Percentiles rank a stretch among this genome's conserved stretches.
phyloP scores from a whole-genome alignment of 2,888 invertebrate species.

The Coecobrya sp. region DNA sequence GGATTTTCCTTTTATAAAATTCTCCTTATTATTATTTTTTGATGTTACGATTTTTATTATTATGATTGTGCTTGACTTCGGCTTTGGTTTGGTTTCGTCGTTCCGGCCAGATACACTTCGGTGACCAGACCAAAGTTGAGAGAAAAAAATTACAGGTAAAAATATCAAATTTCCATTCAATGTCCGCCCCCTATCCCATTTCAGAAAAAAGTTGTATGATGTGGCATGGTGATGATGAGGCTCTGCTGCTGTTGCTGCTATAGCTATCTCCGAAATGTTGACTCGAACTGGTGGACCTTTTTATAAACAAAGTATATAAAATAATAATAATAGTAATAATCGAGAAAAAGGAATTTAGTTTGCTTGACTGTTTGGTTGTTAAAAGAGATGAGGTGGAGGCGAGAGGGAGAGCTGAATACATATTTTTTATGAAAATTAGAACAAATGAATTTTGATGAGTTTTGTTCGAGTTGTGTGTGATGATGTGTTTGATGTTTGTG shows the following conservation, averaged over 20 bases:
- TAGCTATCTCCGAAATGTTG: background rate
- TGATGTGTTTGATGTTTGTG: background rate
- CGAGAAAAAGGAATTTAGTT: background rate
- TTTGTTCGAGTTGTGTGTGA: background rate
- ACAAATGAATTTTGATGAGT: slow-evolving; percentile 69
- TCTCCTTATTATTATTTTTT: slow-evolving; percentile 47
- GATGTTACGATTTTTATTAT: slow-evolving; percentile 11
- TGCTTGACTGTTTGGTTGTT: background rate
- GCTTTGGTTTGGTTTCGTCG: slow-evolving; percentile 45
- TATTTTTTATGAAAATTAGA: slow-evolving; percentile 75
- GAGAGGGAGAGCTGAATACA: slow-evolving; percentile 5
- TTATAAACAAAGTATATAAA: slow-evolving; percentile 6
- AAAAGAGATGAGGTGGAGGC: background rate
- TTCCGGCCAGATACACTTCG: slow-evolving; percentile 80
- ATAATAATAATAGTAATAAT: background rate
- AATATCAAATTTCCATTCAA: slow-evolving; percentile 78
- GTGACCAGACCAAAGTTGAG: slow-evolving; percentile 57
- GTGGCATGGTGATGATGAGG: slow-evolving; percentile 44
- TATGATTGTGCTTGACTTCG: background rate
- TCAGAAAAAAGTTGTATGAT: slow-evolving; percentile 61
- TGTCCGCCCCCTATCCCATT: slow-evolving; percentile 79
- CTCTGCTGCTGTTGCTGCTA: background rate
- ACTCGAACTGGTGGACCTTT: slow-evolving; percentile 8
- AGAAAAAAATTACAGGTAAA: slow-evolving; percentile 71
- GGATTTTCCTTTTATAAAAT: background rate